Evolutionary conservation across 1,140 invertebrate genomes (phyloP), one percentile per base, ranked within the genome.

Genomic region (Drosophila watanabei): DNA sequence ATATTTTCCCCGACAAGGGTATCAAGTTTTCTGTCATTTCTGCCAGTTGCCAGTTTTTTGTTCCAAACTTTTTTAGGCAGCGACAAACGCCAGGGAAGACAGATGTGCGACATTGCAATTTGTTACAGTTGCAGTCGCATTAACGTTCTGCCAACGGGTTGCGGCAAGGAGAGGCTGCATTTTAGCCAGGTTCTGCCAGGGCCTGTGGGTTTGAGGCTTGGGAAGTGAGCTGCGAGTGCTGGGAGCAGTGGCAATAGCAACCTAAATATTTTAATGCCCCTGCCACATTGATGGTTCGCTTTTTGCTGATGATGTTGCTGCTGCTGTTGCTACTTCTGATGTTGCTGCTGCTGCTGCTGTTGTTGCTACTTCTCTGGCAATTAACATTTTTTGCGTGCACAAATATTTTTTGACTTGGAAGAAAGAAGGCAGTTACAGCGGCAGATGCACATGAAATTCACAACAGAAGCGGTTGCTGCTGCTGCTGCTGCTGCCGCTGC

Each of bases 371-470:
- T 66, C 75, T 73, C 48, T 48, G 76, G 86, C 83, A 90, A 90
- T 90, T 90, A 90, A 90, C 86, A 90, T 90, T 90, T 90, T 90
- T 90, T 90, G 86, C 86, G 86, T 90, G 86, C 87, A 90, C 85
- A 90, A 90, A 90, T 90, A 90, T 91, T 91, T 90, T 90, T 90
- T 87, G 86, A 82, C 72, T 84, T 65, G 72, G 75, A 72, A 71
- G 72, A 80, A 70, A 89, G 71, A 76, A 86, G 62, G 56, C 68
- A 82, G 59, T 62, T 70, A 60, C 41, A 33, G 75, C 75, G 58
- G 76, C 82, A 86, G 83, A 79, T 86, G 83, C 65, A 76, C 79
- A 75, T 84, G 77, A 88, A 88, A 88, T 84, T 83, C 78, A 81
- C 80, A 84, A 75, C 85, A 79, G 81, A 77, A 82, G 81, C 84